Percentiles rank a stretch among this genome's conserved stretches.
Conservation (phyloP, 2,888 invertebrate genomes). For the Eustalomyia histrio region DNA sequence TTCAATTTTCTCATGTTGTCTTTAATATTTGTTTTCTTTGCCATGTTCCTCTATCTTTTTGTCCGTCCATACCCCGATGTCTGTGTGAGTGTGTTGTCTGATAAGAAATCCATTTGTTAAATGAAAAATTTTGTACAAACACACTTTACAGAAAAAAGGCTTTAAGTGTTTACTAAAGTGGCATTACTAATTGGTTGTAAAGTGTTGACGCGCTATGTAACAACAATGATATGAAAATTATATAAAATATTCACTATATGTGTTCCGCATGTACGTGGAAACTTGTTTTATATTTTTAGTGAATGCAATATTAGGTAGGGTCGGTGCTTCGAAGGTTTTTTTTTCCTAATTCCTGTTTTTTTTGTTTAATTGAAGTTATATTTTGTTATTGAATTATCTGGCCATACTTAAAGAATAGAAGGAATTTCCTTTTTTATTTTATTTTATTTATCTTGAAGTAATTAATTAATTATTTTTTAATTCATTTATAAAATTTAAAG, state of each 20-base stretch:
- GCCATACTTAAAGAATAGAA: too few species aligned
- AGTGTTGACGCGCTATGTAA: constrained; percentile 64
- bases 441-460: too few species aligned
- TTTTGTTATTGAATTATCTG: too few species aligned
- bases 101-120: constrained; percentile 66
- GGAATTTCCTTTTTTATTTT: too few species aligned
- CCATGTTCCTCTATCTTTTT: background rate
- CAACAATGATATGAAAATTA: constrained; percentile 53
- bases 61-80: constrained; percentile 5
- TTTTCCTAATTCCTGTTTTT: too few species aligned
- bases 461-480: too few species aligned
- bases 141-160: constrained; percentile 33
- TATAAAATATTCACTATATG: background rate
- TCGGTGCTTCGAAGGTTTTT: too few species aligned
- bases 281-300: constrained; percentile 10
- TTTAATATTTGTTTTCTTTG: background rate
- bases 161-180: constrained; percentile 65
- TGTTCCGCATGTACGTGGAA: too few species aligned
- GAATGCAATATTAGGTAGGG: too few species aligned
- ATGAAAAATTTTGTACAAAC: constrained; percentile 45
- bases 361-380: too few species aligned
- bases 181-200: constrained; percentile 66
- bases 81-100: constrained; percentile 48
- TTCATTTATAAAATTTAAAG: too few species aligned
- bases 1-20: constrained; percentile 53